Evolutionary conservation across 2,797 vertebrate genomes (phyloP), one percentile per base, ranked within the genome.

Genomic region (Cossypha polioptera): DNA sequence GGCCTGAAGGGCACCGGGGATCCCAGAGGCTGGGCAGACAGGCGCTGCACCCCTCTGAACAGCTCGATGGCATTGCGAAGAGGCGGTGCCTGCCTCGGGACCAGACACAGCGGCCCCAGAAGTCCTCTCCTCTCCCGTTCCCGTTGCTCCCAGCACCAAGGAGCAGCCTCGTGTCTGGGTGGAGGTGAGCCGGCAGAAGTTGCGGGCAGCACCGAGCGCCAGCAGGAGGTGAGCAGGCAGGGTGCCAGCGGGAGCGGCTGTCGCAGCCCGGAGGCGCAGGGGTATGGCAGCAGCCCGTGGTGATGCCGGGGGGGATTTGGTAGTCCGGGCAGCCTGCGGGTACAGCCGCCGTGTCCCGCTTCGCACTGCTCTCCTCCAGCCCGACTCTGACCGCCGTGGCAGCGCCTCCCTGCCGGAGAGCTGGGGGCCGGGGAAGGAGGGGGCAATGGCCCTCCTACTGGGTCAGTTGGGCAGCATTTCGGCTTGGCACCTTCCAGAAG

Each of bases 381-480:
- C 33, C 1, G 1, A 51, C 26, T 40, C 31, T 3, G 1, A 25
- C 61, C 0, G 0, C 4, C 1, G 10, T 4, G 38, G 65, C 69
- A 63, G 26, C 15, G 42, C 53, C 54, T 18, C 33, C 18, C 4
- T 5, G 3, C 2, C 0, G 1, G 42, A 45, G 15, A 89, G 36
- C 5, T 0, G 5, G 25, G 45, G 13, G 0, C 12, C 61, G n/a
- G 40, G 58, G 57, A 50, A 57, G 42, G 38, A 51, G 22, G 1
- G 9, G 33, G 43, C 5, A 5, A 1, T 2, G 2, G 16, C 53
- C 8, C 45, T 65, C 0, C 0, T 5, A 26, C 31, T 0, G 1
- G 1, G 0, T 17, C 38, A 15, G 0, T 2, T 0, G 3, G 61
- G 48, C 53, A 83, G 72, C 20, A 1, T 53, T 43, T 24, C 2